These are phyloP conservation scores for Anagyrus pseudococci DNA, from an alignment of 2,888 invertebrate species.

Conservation along the genomic window DNA sequence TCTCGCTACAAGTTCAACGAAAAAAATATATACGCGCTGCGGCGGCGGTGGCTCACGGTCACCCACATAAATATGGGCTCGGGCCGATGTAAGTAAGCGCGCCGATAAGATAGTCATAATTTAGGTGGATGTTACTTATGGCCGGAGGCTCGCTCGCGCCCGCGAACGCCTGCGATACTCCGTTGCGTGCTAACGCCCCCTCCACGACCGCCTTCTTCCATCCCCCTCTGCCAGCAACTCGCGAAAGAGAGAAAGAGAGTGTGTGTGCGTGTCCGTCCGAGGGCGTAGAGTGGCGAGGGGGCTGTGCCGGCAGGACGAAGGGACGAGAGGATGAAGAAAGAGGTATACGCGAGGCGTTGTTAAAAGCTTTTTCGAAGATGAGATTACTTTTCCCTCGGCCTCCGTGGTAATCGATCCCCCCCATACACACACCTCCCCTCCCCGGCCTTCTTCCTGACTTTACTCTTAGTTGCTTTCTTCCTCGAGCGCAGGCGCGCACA, in stretches of 20 bases:
- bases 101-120: conserved; percentile 55
- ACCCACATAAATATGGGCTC: conserved; percentile 50
- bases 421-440: no score
- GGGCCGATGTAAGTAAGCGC: conserved; percentile 50
- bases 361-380: conserved; percentile 33
- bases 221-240: no score
- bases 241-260: conserved; percentile 6
- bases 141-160: conserved; percentile 37
- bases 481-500: no score
- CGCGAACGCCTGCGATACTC: conserved; percentile 2
- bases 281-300: background rate
- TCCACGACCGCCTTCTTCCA: background rate
- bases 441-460: no score
- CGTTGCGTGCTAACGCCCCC: conserved; percentile 25
- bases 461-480: no score
- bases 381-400: conserved; percentile 20
- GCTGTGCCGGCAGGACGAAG: background rate
- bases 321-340: conserved; percentile 4
- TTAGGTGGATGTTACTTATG: conserved; percentile 53
- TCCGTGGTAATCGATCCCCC: background rate
- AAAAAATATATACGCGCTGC: conserved; percentile 20
- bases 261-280: background rate
- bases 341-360: conserved; percentile 25
- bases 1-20: background rate
- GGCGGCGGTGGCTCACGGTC: conserved; percentile 52